These are phyloP conservation scores for Drymodes brunneopygia DNA, from an alignment of 2,113 vertebrate species.

Conservation along the genomic window DNA sequence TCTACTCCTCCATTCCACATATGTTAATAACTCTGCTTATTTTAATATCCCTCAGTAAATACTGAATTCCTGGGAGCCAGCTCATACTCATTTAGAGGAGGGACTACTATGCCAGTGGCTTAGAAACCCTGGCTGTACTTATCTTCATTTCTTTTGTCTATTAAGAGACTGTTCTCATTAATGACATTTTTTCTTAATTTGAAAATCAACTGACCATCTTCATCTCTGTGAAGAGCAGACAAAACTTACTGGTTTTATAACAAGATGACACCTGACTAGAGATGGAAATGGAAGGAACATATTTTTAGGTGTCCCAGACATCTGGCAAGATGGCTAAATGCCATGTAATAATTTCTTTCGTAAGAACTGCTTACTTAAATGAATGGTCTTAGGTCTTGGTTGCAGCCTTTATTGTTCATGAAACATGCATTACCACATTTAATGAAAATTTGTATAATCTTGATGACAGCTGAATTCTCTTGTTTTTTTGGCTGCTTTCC, in stretches of 20 bases:
- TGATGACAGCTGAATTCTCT: not conserved
- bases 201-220: not conserved
- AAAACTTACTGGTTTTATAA: not conserved
- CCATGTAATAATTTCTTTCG: not conserved
- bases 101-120: not conserved
- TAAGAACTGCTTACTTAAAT: not conserved
- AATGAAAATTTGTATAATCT: not conserved
- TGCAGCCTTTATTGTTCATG: not conserved
- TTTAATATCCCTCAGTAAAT: not conserved
- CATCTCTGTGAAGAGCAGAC: not conserved
- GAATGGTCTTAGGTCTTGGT: not conserved
- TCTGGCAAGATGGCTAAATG: not conserved
- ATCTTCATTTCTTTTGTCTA: not conserved
- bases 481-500: not conserved
- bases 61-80: not conserved
- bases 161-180: not conserved
- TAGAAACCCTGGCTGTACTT: not conserved
- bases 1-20: not conserved
- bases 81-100: not conserved
- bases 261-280: not conserved
- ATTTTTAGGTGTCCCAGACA: not conserved
- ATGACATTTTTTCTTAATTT: not conserved
- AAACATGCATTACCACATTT: not conserved
- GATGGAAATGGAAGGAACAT: not conserved
- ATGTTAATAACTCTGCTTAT: not conserved